These are phyloP conservation scores for Chloroceryle inda DNA, from an alignment of 2,797 vertebrate species.

Conservation along the genomic window DNA sequence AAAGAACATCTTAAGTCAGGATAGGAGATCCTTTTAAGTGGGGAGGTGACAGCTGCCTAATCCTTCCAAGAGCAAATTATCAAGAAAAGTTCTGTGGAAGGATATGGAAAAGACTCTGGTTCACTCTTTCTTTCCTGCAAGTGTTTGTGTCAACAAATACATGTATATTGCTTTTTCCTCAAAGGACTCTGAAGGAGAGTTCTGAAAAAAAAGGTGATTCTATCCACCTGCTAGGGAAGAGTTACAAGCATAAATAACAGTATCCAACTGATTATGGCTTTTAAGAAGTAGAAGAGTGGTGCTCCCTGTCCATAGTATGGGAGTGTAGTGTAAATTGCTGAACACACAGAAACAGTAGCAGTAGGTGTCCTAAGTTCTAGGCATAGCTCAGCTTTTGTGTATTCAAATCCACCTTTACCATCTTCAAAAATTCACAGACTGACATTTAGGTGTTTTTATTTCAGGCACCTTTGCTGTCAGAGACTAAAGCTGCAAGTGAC, in stretches of 20 bases:
- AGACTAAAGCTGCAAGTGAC: background rate
- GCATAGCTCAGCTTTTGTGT: background rate
- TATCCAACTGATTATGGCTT: background rate
- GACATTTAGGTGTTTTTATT: background rate
- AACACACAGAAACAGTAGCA: background rate
- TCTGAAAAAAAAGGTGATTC: background rate
- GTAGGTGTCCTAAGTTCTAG: background rate
- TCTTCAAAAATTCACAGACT: background rate
- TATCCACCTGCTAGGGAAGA: background rate
- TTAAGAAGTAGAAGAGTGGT: background rate
- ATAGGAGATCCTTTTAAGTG: background rate
- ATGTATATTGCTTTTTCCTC: background rate
- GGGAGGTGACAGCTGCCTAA: background rate
- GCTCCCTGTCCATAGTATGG: background rate
- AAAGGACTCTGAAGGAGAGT: background rate
- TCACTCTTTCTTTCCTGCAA: background rate
- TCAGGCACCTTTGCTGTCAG: background rate
- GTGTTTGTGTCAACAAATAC: background rate
- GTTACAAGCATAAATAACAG: background rate
- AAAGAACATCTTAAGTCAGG: background rate
- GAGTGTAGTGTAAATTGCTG: background rate
- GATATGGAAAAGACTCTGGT: background rate
- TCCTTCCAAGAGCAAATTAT: background rate
- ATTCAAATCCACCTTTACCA: background rate
- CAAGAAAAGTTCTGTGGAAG: background rate